These are phyloP conservation scores for Zonotrichia leucophrys DNA, from an alignment of 2,113 vertebrate genomes.

Conservation along the genomic window DNA sequence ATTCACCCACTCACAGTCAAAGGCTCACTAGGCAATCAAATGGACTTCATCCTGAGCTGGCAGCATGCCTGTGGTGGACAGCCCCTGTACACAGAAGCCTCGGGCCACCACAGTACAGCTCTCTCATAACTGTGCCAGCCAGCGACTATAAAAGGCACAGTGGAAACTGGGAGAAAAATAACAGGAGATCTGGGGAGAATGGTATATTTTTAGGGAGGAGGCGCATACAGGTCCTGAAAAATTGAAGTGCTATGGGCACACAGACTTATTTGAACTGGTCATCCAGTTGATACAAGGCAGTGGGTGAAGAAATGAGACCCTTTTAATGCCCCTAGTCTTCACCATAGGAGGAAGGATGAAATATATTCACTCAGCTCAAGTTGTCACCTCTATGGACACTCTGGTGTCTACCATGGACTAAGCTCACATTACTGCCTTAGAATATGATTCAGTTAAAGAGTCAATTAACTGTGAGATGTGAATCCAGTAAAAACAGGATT, in stretches of 20 bases:
- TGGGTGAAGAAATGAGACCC: background rate
- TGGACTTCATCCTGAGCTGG: background rate
- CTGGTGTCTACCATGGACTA: background rate
- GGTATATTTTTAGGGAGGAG: background rate
- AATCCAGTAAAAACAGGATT: conserved; percentile 34
- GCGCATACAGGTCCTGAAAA: background rate
- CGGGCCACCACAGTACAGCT: background rate
- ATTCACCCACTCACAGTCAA: background rate
- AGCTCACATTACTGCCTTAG: background rate
- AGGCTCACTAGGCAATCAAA: background rate
- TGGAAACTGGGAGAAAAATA: background rate
- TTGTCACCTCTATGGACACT: background rate
- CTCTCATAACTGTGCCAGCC: background rate
- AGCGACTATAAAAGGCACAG: background rate
- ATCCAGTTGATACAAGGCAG: background rate
- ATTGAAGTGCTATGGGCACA: background rate
- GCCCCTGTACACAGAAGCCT: background rate
- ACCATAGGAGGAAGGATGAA: background rate
- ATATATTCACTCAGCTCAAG: background rate
- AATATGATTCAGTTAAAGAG: conserved; percentile 33
- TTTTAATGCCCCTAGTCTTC: background rate
- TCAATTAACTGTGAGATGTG: conserved; percentile 32
- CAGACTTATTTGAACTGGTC: background rate
- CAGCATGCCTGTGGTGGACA: background rate
- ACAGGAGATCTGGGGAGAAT: background rate